These are phyloP conservation scores for Ochropleura plecta DNA, from an alignment of 2,888 invertebrate species.

Conservation along the genomic window DNA sequence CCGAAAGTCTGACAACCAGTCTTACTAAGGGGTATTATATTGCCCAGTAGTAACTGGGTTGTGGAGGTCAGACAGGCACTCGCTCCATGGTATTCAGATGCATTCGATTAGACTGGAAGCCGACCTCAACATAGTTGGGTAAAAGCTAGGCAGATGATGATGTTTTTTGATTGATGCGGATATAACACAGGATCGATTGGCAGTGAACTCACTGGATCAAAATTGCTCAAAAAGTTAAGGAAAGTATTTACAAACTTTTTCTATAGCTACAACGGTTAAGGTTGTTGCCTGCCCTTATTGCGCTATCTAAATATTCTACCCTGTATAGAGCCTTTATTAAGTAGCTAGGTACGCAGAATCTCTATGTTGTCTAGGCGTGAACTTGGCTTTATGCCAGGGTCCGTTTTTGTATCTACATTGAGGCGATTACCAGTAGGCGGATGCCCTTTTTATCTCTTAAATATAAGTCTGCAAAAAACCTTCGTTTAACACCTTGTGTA, in stretches of 20 bases:
- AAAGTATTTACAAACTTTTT: background rate
- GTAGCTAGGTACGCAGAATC: background rate
- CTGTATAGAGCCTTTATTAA: background rate
- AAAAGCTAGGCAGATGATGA: no score
- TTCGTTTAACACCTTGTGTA: background rate
- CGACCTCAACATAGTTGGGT: no score
- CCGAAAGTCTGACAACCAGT: no score
- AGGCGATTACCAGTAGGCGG: conserved; percentile 15
- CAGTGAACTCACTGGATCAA: no score
- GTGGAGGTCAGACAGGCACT: no score
- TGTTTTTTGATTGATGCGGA: no score
- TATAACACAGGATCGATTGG: no score
- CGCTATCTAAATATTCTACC: background rate
- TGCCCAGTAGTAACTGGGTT: no score
- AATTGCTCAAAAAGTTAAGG: background rate
- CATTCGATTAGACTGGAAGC: no score
- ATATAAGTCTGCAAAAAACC: background rate
- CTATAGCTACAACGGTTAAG: background rate
- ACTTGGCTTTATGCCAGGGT: conserved; percentile 49
- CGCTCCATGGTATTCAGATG: no score
- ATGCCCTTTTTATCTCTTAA: conserved; percentile 10
- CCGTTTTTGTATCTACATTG: conserved; percentile 28
- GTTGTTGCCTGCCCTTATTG: background rate
- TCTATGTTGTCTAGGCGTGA: conserved; percentile 27
- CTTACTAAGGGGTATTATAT: no score